phyloP scores from a whole-genome alignment of 30 jellyfish, hydroid and myxozoan species.

The Sanderia malayensis region DNA sequence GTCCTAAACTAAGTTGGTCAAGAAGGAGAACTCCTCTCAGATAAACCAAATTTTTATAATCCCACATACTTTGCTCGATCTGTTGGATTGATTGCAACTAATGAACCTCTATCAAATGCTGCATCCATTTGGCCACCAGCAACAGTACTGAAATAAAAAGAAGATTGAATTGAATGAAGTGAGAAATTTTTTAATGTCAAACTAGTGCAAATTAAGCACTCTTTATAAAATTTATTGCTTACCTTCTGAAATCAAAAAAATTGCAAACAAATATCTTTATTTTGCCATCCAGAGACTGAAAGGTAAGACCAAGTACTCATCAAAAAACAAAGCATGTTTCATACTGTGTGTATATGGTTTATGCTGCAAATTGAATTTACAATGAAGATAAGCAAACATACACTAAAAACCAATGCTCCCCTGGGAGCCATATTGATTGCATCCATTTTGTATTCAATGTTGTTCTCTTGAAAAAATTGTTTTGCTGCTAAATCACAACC shows the following conservation, averaged over 20 bases:
- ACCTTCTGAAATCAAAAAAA: slow-evolving; percentile 40
- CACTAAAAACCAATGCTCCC: slow-evolving; percentile 38
- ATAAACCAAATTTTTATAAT: too few species aligned
- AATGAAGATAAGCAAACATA: too few species aligned
- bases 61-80: slow-evolving; percentile 55
- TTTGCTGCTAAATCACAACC: slow-evolving; percentile 48
- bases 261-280: slow-evolving; percentile 39
- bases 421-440: slow-evolving; percentile 55
- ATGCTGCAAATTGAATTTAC: too few species aligned
- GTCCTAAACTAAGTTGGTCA: too few species aligned
- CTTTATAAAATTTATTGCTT: background rate
- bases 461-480: slow-evolving; percentile 47
- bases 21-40: too few species aligned
- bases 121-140: slow-evolving; percentile 62
- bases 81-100: slow-evolving; percentile 54
- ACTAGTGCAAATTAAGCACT: too few species aligned
- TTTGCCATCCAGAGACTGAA: slow-evolving; percentile 38
- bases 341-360: too few species aligned
- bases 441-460: slow-evolving; percentile 54
- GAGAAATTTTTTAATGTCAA: background rate
- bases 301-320: too few species aligned
- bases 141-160: slow-evolving; percentile 13
- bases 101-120: slow-evolving; percentile 61
- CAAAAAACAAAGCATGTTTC: too few species aligned
- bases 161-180: background rate